Percentiles rank a stretch among this genome's conserved stretches.
Evolutionary conservation across 1,140 invertebrate species (phyloP).

Genomic region (Neotoxoptera formosana): DNA sequence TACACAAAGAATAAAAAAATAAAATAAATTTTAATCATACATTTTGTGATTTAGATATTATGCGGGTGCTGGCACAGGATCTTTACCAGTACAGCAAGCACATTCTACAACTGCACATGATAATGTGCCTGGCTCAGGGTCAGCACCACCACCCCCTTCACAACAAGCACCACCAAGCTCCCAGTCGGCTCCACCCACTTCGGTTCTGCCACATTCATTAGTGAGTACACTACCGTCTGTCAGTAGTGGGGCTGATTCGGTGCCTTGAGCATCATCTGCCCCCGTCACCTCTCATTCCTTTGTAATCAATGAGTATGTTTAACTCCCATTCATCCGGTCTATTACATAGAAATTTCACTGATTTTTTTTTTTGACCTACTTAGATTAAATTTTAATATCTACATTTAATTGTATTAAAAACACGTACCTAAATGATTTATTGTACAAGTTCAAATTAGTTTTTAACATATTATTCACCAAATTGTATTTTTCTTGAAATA

Average conservation of each 20-base stretch:
- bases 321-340: constrained; percentile 50
- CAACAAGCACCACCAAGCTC: constrained; percentile 65
- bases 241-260: constrained; percentile 56
- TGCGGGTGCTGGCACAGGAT: constrained; percentile 65
- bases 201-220: constrained; percentile 61
- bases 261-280: constrained; percentile 44
- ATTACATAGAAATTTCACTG: constrained; percentile 17
- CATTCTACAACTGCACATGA: constrained; percentile 80
- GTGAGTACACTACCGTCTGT: constrained; percentile 62
- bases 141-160: constrained; percentile 65
- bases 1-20: neutral
- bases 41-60: constrained; percentile 75
- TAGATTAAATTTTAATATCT: constrained; percentile 35
- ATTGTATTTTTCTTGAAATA: constrained; percentile 19
- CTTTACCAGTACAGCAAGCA: constrained; percentile 76
- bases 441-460: constrained; percentile 42
- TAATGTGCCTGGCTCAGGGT: constrained; percentile 70
- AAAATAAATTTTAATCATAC: neutral
- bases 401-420: constrained; percentile 19
- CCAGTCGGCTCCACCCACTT: constrained; percentile 64
- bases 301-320: constrained; percentile 42
- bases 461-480: constrained; percentile 22
- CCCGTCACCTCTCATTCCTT: constrained; percentile 52
- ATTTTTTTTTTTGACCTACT: neutral
- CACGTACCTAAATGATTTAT: constrained; percentile 29